Base-by-base conservation (phyloP, 2,888 invertebrate species). In the Pristionchus fissidentatus region DNA sequence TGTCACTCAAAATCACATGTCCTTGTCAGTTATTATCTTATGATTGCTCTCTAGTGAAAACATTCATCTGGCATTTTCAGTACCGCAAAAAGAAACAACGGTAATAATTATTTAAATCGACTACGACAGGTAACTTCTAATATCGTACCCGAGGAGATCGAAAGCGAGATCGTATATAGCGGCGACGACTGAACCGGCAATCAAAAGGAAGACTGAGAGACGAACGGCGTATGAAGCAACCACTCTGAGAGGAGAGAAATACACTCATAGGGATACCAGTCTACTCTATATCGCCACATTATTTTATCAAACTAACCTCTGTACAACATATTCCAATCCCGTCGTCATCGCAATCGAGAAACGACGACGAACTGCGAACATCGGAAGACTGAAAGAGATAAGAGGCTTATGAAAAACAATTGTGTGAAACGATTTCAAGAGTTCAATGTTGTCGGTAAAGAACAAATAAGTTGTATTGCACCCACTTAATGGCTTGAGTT, bases 281-380 rank as follows among this genome's bases (percentile, higher is more conserved):
- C 83, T 55, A 91, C 93, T n/a, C n/a, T n/a, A n/a, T n/a, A n/a
- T n/a, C n/a, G n/a, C n/a, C n/a, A n/a, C 93, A 91, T 38, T 94
- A n/a, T n/a, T n/a, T n/a, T n/a, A n/a, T n/a, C n/a, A n/a, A n/a
- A n/a, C n/a, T 93, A 90, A 94, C 94, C 95, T 93, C 32, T 99
- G 94, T 83, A 99, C 95, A 91, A 96, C 95, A 89, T 95, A 95
- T 93, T 99, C 99, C 26, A 96, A 95, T 85, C 98, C 94, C 97
- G 99, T 97, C 0, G 99, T 99, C 96, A 99, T 96, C 43, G 99
- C 94, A 90, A 99, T 98, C 82, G 98, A 97, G 93, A 99, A 98
- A 85, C 99, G 94, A 86, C 99, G 94, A 60, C 99, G 94, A 0
- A 97, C 98, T 0, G 98, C 98, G 93, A 98, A 97, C 98, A 98